Conservation (phyloP, 2,888 invertebrate genomes). For the Drosophila gaucha region DNA sequence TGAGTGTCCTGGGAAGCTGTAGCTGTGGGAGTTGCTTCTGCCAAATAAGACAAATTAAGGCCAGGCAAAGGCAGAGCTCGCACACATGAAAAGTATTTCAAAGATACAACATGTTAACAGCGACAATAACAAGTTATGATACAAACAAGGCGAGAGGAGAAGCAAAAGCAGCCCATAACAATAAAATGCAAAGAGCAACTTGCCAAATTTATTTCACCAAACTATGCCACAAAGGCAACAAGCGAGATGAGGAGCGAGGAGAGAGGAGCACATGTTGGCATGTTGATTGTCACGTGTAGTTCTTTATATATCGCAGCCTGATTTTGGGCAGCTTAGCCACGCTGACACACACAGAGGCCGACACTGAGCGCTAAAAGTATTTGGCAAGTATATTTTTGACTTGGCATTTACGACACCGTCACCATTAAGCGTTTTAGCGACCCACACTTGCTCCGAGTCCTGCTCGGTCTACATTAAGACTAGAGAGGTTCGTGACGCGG, state of each 20-base stretch:
- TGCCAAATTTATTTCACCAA: constrained; percentile 67
- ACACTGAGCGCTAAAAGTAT: constrained; percentile 64
- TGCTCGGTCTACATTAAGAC: constrained; percentile 1
- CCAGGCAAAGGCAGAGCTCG: constrained; percentile 9
- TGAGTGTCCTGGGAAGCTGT: constrained; percentile 2
- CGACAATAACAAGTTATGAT: constrained; percentile 77
- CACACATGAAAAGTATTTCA: constrained; percentile 34
- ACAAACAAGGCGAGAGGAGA: constrained; percentile 26
- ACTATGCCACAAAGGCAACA: constrained; percentile 63
- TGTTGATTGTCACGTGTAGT: constrained; percentile 68
- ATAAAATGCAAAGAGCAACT: constrained; percentile 70
- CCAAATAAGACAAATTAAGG: constrained; percentile 52
- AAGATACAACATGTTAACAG: constrained; percentile 70
- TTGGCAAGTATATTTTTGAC: constrained; percentile 77
- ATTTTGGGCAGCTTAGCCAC: constrained; percentile 53
- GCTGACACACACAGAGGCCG: constrained; percentile 21
- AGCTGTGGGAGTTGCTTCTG: constrained; percentile 11
- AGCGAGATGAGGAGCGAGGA: background rate
- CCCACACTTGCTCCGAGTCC: constrained; percentile 28
- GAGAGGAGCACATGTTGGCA: constrained; percentile 65
- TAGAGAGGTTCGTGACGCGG: constrained; percentile 32
- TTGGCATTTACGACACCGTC: constrained; percentile 59
- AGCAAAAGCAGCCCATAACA: constrained; percentile 57
- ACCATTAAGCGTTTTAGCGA: constrained; percentile 55
- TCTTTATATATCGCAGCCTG: constrained; percentile 33